Base-by-base conservation (phyloP, 2,888 invertebrate species). In the Drosophila quinaria region DNA sequence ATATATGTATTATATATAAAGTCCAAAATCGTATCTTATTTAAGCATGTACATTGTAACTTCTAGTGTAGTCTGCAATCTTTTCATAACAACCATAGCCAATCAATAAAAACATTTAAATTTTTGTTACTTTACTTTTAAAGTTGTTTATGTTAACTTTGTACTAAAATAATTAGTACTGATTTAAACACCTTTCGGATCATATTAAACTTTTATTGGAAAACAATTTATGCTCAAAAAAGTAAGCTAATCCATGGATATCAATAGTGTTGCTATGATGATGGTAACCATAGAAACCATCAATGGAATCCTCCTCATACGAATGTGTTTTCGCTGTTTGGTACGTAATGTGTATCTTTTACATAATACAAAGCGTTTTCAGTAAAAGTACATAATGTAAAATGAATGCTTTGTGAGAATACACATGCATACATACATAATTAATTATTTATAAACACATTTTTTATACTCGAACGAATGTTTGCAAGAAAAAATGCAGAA, bases 321-420 rank as follows among this genome's bases (percentile, higher is more conserved):
- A 37, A 13, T 0, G n/a, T 46, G 51, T 29, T 33, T 70, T 80
- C 55, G 68, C 51, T 66, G 59, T 65, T 75, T 44, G 58, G 71
- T 79, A 74, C 44, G 59, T 79, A 77, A 72, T 82, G 89, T 84
- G 87, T 86, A 86, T 86, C 80, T 88, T 66, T 86, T 75, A 70
- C 80, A 86, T 84, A 84, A 88, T 84, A 84, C 86, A 88, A 71
- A 82, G 70, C 70, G 67, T 70, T 80, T 83, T 84, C 64, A 70
- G 49, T 87, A 67, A 78, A 78, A 71, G 60, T 63, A 70, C 70
- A 64, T 79, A 72, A 68, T 80, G 76, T 82, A 80, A 71, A 78
- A 70, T 77, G 70, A 62, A 73, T 70, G 83, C 86, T 84, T 67
- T 71, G 81, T 81, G 84, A 84, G 73, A 82, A 81, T 84, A 84